Conservation (phyloP, 1,140 invertebrate genomes). For the Homalodisca vitripennis region DNA sequence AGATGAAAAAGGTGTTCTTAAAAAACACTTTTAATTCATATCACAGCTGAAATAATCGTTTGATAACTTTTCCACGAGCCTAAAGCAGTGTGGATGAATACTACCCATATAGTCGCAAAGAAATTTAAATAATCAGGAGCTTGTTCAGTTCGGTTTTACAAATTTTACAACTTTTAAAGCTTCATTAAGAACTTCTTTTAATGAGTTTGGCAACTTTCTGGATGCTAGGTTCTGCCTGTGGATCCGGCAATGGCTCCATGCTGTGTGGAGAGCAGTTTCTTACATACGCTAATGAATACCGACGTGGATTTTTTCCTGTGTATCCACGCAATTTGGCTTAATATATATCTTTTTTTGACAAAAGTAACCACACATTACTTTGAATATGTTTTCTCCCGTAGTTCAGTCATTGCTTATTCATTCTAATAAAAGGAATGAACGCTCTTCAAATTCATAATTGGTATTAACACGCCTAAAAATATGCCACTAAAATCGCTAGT, state of each 20-base stretch:
- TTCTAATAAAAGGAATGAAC: constrained; percentile 13
- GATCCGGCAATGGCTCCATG: constrained; percentile 36
- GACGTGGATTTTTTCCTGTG: no score
- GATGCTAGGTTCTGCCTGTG: constrained; percentile 34
- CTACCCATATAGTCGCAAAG: constrained; percentile 46
- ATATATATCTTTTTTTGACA: no score
- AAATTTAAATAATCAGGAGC: constrained; percentile 36
- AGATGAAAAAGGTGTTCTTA: constrained; percentile 15
- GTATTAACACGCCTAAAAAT: constrained; percentile 31
- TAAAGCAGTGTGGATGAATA: constrained; percentile 45
- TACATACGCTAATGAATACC: constrained; percentile 10
- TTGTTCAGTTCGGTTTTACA: no score
- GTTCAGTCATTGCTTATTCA: constrained; percentile 5
- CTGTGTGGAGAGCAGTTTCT: constrained; percentile 20
- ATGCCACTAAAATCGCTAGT: constrained; percentile 22
- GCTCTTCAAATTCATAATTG: constrained; percentile 21
- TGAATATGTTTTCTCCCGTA: no score
- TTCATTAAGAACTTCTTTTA: constrained; percentile 31
- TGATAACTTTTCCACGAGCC: constrained; percentile 46
- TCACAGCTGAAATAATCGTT: constrained; percentile 46
- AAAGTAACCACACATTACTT: no score
- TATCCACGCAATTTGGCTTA: no score
- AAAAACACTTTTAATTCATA: constrained; percentile 40
- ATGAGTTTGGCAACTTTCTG: constrained; percentile 25
- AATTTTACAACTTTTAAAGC: constrained; percentile 37